Base-by-base conservation (phyloP, 2,113 vertebrate genomes). In the Pteruthius melanotis region DNA sequence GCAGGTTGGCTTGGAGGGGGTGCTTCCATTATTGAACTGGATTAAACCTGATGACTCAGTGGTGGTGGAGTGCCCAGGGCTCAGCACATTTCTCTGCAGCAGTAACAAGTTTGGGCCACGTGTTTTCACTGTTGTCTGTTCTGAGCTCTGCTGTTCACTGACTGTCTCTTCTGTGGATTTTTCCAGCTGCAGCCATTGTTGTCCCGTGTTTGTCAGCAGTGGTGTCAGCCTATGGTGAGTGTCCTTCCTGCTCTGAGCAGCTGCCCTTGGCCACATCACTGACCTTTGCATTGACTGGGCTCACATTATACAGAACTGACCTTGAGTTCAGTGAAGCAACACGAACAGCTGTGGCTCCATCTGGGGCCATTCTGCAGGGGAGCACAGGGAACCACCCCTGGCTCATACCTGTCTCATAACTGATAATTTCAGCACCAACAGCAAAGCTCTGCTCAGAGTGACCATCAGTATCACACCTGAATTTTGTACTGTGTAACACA, bases 171-270 rank as follows among this genome's bases (percentile, higher is more conserved):
- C 22, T 95, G 83, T 95, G 20, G 90, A 44, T 54, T 88, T 91
- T 95, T 91, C 63, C 96, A 99, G 99, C 99, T 13, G 99, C 99
- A 20, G 99, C 99, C 7, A 94, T 99, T 5, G 99, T 99, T 18
- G 98, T 99, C 82, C 99, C 99, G 1, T 99, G 99, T 95, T 96
- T 99, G 96, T 99, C 99, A 18, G 98, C 99, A 0, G 96, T 99
- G 82, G 99, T 99, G 28, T 98, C 99, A 23, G 98, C 98, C 87
- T 99, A 99, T 0, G 99, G 99, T 99, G 95, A 98, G 98, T 79
- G 44, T 33, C 87, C 40, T 66, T 78, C 89, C 50, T 23, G 39
- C 37, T 30, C 8, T 17, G 60, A 45, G 40, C 1, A 1, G n/a
- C 71, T 57, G 65, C 61, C 31, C 57, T 40, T 49, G 61, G n/a